Percentiles rank a stretch among this genome's conserved stretches.
Conservation (phyloP, 2,888 invertebrate genomes). For the Diarsia mendica region DNA sequence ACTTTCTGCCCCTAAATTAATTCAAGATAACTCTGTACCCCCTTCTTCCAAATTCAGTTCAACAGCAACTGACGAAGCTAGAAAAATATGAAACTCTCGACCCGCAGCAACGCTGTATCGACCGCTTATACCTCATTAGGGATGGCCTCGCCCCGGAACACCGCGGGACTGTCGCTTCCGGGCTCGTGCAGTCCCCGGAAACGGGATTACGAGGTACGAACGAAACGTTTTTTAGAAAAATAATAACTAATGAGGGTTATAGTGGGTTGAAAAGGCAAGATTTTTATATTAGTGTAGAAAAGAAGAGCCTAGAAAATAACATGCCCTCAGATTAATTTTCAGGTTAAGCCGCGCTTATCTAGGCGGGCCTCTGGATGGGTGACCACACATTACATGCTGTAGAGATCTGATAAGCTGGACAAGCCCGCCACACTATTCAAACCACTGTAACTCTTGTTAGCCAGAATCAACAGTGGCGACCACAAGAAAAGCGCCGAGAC, state of each 20-base stretch:
- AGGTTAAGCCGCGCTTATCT: too few species aligned
- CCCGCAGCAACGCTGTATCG: conserved; percentile 27
- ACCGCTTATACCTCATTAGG: conserved; percentile 61
- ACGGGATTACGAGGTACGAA: conserved; percentile 47
- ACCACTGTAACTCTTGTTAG: too few species aligned
- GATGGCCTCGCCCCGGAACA: conserved; percentile 46
- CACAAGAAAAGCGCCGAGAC: too few species aligned
- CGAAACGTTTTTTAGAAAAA: conserved; percentile 34
- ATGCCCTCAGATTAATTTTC: too few species aligned
- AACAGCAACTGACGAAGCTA: conserved; percentile 19
- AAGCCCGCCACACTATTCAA: too few species aligned
- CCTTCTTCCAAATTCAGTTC: too few species aligned
- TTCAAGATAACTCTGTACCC: background rate
- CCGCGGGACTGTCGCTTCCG: conserved; percentile 57
- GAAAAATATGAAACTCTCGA: conserved; percentile 11
- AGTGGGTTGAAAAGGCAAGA: background rate
- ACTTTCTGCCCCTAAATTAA: background rate
- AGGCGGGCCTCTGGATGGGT: too few species aligned
- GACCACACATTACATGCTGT: too few species aligned
- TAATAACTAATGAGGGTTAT: conserved; percentile 33
- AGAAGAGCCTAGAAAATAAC: too few species aligned
- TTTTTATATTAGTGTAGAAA: background rate
- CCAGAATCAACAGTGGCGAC: too few species aligned
- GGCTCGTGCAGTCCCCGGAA: conserved; percentile 50
- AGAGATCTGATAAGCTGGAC: too few species aligned